These are phyloP conservation scores for Capreolus pygargus DNA, from an alignment of 2,113 vertebrate species.

Conservation along the genomic window DNA sequence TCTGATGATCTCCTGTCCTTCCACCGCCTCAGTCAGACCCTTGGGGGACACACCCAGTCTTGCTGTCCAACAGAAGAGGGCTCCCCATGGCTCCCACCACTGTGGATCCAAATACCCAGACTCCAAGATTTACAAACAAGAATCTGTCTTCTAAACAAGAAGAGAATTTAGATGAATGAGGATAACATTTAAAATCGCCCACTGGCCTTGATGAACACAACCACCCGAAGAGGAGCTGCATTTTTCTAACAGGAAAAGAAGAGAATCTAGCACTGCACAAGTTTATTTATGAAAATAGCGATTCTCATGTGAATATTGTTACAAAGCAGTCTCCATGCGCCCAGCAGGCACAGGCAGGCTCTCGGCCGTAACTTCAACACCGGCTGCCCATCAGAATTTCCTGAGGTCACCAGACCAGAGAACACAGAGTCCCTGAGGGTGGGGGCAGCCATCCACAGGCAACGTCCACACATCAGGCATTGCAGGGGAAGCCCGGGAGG, in stretches of 20 bases:
- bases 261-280: not conserved
- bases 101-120: not conserved
- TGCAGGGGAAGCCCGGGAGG: not conserved
- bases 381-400: not conserved
- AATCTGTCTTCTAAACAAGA: not conserved
- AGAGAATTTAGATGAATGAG: not conserved
- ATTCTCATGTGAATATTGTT: not conserved
- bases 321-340: not conserved
- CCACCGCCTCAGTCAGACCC: not conserved
- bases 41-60: not conserved
- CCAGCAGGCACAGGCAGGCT: not conserved
- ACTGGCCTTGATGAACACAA: fast-evolving
- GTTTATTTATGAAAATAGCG: not conserved
- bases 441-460: fast-evolving
- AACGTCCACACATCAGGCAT: fast-evolving
- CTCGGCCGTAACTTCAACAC: not conserved
- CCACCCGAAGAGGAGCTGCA: not conserved
- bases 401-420: too few species aligned
- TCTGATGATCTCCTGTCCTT: not conserved
- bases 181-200: not conserved
- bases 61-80: not conserved
- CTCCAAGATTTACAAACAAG: not conserved
- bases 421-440: not conserved
- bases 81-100: not conserved
- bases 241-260: not conserved